Conservation (phyloP, 2,113 vertebrate genomes). For the Brevimyrus niger region DNA sequence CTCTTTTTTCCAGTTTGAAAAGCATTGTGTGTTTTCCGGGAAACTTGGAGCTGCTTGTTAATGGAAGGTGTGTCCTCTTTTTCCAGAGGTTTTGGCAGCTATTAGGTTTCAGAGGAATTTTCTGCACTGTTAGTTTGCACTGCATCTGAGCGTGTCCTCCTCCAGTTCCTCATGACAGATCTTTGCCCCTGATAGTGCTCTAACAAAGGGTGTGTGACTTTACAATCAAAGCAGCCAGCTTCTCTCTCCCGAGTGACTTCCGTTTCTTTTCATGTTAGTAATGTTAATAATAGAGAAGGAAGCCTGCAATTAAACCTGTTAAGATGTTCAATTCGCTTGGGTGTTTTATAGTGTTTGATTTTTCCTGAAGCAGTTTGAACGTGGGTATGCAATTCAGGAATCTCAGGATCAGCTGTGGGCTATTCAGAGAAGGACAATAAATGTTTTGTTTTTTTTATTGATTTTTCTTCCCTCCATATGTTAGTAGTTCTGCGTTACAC, state of each 20-base stretch:
- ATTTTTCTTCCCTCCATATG: neutral
- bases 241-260: neutral
- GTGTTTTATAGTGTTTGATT: neutral
- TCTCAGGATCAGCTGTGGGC: conserved; percentile 4
- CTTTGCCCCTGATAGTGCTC: neutral
- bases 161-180: neutral
- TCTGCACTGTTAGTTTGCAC: neutral
- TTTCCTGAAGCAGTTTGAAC: neutral
- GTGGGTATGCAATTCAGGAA: neutral
- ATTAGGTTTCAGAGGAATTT: neutral
- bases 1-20: neutral
- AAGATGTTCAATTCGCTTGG: neutral
- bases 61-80: neutral
- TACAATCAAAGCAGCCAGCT: neutral
- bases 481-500: neutral
- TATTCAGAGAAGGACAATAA: neutral
- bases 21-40: neutral
- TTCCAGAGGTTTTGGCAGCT: neutral
- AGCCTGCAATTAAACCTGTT: neutral
- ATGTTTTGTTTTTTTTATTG: neutral
- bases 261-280: neutral
- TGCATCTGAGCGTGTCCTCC: neutral
- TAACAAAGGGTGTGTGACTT: neutral
- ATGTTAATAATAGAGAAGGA: neutral
- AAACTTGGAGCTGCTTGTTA: neutral